Evolutionary conservation across 2,888 invertebrate genomes (phyloP).

Genomic region (Chrysomela aeneicollis): DNA sequence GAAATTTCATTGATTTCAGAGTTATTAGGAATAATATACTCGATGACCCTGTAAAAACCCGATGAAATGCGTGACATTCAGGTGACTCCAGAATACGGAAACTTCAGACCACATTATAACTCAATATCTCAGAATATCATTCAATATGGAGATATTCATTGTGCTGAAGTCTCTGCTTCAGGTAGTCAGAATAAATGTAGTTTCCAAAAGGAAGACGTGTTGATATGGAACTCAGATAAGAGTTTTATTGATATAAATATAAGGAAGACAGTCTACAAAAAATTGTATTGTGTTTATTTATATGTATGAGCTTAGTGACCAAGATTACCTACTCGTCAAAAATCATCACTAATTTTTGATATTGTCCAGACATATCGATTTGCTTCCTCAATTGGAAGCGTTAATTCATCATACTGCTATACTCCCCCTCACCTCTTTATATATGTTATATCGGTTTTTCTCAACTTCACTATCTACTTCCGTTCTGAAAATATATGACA

Average conservation of each 20-base stretch:
- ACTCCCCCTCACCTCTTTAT: too few relatives aligned
- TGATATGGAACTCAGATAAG: conserved; percentile 53
- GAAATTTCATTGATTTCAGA: conserved; percentile 18
- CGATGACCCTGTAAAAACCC: conserved; percentile 29
- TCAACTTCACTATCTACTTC: too few relatives aligned
- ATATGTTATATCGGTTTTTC: too few relatives aligned
- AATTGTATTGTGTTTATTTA: conserved; percentile 30
- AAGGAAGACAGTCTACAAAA: conserved; percentile 54
- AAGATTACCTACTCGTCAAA: too few relatives aligned
- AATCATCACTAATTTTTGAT: too few relatives aligned
- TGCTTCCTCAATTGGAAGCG: too few relatives aligned
- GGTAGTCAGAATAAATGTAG: conserved; percentile 35
- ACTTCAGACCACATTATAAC: conserved; percentile 24
- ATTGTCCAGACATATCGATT: too few relatives aligned
- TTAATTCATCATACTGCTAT: too few relatives aligned
- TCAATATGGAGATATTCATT: not conserved
- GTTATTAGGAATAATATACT: conserved; percentile 14
- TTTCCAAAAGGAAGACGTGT: conserved; percentile 50
- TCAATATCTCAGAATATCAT: too few relatives aligned
- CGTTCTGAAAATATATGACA: too few relatives aligned
- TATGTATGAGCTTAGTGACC: not conserved
- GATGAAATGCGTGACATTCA: conserved; percentile 28
- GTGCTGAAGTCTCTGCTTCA: conserved; percentile 31
- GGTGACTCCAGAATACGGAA: conserved; percentile 24
- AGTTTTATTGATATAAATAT: conserved; percentile 45